These are phyloP conservation scores for Amniataba percoides DNA, from an alignment of 2,797 vertebrate genomes.

Conservation along the genomic window DNA sequence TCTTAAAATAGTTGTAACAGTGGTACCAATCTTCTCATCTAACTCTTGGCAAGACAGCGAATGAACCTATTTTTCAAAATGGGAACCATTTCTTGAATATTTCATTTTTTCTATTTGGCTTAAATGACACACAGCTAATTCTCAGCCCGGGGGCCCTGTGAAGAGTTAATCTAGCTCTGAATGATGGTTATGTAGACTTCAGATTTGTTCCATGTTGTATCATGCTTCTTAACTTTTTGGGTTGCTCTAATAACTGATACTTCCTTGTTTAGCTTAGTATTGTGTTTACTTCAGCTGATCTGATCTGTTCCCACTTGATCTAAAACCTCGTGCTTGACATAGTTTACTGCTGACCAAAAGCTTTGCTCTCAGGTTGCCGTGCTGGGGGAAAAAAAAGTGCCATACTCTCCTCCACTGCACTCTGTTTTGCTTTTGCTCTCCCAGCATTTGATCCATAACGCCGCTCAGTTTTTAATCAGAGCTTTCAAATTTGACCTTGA, in stretches of 20 bases:
- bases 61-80: no score
- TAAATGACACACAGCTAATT: neutral
- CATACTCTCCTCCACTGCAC: conserved; percentile 13
- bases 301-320: conserved; percentile 28
- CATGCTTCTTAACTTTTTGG: neutral
- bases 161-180: neutral
- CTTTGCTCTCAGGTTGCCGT: conserved; percentile 10
- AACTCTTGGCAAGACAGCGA: no score
- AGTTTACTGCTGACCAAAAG: conserved; percentile 43
- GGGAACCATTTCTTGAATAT: no score
- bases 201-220: neutral
- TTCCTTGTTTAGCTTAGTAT: neutral
- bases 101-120: no score
- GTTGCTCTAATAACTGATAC: neutral
- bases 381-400: conserved; percentile 4
- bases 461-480: conserved; percentile 76
- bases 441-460: conserved; percentile 77
- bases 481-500: conserved; percentile 86
- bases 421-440: conserved; percentile 49
- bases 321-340: conserved; percentile 12
- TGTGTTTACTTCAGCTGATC: conserved; percentile 17
- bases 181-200: neutral
- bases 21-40: no score
- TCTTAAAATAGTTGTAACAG: no score
- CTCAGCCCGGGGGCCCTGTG: neutral